Conservation (phyloP, 2,888 invertebrate genomes). For the Epistrophella euchroma region DNA sequence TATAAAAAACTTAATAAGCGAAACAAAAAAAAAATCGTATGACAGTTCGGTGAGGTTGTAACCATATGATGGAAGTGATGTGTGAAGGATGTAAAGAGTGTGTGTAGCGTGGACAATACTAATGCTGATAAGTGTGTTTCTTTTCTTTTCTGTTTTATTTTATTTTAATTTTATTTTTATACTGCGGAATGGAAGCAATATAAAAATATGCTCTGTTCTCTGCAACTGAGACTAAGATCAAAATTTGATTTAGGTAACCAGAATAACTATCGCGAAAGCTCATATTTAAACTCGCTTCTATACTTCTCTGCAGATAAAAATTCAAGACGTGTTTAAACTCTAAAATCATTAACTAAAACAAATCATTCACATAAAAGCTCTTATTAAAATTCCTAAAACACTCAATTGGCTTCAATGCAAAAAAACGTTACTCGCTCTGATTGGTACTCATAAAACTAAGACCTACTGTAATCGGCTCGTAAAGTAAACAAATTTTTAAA, state of each 20-base stretch:
- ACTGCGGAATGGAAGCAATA: too few relatives aligned
- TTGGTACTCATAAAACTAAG: not conserved
- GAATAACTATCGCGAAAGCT: not conserved
- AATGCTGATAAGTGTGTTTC: not conserved
- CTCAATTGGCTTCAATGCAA: not conserved
- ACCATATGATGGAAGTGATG: not conserved
- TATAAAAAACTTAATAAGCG: too few relatives aligned
- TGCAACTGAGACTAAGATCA: not conserved
- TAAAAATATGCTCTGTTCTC: not conserved
- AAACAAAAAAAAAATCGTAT: not conserved
- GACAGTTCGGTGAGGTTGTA: not conserved
- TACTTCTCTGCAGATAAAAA: not conserved
- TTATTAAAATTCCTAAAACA: not conserved
- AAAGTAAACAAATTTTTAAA: too few relatives aligned
- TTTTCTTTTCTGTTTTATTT: not conserved
- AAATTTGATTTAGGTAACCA: not conserved
- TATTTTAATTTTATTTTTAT: too few relatives aligned
- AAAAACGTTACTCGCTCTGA: not conserved
- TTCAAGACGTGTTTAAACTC: not conserved
- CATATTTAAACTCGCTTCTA: not conserved
- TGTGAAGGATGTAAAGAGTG: not conserved
- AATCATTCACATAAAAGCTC: not conserved
- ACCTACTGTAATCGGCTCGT: not conserved
- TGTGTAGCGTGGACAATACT: not conserved
- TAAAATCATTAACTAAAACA: not conserved